These are phyloP conservation scores for Cyclopterus lumpus DNA, from an alignment of 2,797 vertebrate genomes.

Conservation along the genomic window DNA sequence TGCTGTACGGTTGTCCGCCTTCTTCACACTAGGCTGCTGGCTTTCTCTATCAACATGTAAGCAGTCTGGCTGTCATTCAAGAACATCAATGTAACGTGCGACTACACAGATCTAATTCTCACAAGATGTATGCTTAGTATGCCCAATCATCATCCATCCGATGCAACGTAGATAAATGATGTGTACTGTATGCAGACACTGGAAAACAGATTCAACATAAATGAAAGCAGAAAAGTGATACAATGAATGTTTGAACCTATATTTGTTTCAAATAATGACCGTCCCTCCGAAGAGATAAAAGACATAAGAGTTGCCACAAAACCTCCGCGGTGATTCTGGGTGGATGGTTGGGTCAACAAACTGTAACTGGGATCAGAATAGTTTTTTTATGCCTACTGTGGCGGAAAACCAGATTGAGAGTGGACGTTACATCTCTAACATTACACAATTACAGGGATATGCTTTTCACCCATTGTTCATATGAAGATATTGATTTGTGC, in stretches of 20 bases:
- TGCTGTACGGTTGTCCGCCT: constrained; percentile 22
- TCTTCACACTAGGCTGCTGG: constrained; percentile 26
- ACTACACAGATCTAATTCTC: constrained; percentile 21
- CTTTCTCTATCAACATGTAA: constrained; percentile 29
- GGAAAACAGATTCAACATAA: background rate
- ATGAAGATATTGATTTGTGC: background rate
- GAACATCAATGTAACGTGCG: constrained; percentile 13
- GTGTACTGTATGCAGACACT: background rate
- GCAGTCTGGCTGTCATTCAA: constrained; percentile 7
- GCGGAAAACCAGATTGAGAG: background rate
- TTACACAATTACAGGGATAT: background rate
- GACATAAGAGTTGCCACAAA: background rate
- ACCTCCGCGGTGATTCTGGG: background rate
- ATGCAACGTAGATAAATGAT: background rate
- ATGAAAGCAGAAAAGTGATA: background rate
- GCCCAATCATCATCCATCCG: constrained; percentile 21
- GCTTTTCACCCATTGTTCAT: background rate
- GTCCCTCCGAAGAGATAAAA: background rate
- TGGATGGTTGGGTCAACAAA: background rate
- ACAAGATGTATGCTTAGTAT: background rate
- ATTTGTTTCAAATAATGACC: constrained; percentile 2
- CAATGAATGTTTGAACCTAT: background rate
- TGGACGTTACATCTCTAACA: background rate
- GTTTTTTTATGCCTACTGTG: background rate
- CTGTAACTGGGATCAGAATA: too few species aligned